Base-by-base conservation (phyloP, 2,888 invertebrate species). In the Scaptomyza reducta region DNA sequence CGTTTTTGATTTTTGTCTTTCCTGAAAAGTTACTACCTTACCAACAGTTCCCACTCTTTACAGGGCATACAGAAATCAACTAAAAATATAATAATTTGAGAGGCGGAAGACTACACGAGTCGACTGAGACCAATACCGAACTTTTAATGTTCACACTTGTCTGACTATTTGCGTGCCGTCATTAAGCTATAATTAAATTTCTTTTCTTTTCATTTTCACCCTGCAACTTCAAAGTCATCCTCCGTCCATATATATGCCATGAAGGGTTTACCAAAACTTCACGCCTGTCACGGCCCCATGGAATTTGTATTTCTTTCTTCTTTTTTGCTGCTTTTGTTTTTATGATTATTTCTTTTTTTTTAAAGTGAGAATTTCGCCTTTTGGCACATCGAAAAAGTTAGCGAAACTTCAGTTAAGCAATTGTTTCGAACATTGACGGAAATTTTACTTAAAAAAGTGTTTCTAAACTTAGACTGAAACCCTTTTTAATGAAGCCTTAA, bases 141-240 rank as follows among this genome's bases (percentile, higher is more conserved):
- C 49, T 59, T 62, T 46, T 59, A 72, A 77, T 72, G 67, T 72
- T 62, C 76, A 71, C 72, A 74, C 72, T 75, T 77, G 77, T 73
- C 77, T n/a, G 74, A 87, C 87, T 82, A 82, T 88, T 87, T 87
- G 86, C 83, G 70, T 76, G 74, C 81, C 74, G 83, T 75, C 82
- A 79, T 76, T 79, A 82, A 74, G 70, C 74, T 86, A 82, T 86
- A 86, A 88, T 87, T 84, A 84, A 87, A 84, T 84, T 84, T 88
- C 84, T 84, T 82, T 82, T 78, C 87, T 84, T 87, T 87, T 69
- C 82, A 82, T 82, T 87, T 87, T 83, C 87, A 84, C 87, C 87
- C 82, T 62, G 57, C 68, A 83, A 82, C 63, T 81, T 75, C 76
- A 87, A 79, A 83, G 85, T 83, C 82, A 83, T 83, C 68, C 71